Evolutionary conservation across 2,888 invertebrate genomes (phyloP), one percentile per base, ranked within the genome.

Genomic region (Caenorhabditis panamensis): DNA sequence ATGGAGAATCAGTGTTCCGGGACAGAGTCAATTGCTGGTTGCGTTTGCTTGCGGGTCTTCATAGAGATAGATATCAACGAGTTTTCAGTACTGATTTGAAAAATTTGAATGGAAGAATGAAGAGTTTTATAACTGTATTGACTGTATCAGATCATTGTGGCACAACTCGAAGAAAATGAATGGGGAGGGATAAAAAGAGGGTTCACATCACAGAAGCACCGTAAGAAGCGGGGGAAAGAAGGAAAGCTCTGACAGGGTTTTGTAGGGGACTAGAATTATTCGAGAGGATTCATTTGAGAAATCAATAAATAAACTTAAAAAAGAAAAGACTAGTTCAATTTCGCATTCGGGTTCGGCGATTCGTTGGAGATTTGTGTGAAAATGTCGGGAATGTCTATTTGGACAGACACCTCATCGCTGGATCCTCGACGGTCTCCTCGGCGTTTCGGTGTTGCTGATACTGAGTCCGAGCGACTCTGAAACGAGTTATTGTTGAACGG

Each of bases 1-100:
- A 28, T 77, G 77, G 77, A 77, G 63, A 41, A 63, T 77, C 51
- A 69, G 59, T 28, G 64, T 77, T 11, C 77, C 77, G 20, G 64
- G 64, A 13, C 63, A 77, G 36, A 56, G 53, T 22, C 69, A 69
- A 36, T 58, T 51, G 4, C 51, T 77, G 2, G 36, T 64, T 20
- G 77, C 69, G 9, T 64, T 69, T 26, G 69, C 64, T 0, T 77
- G 77, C 44, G 77, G 69, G 16, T 44, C 53, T 13, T 62, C 62
- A 2, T 54, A 22, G n/a, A n/a, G n/a, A 61, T 36, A 5, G 41
- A 13, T 18, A n/a, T 47, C 47, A 18, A 4, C 26, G 24, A 71
- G 47, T 22, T 63, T 63, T 71, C n/a, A 1, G 4, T 6, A 26
- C 41, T 36, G 18, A 51, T 26, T 26, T 13, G 13, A 16, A 28